These are phyloP conservation scores for Halcyon badia DNA, from an alignment of 2,797 vertebrate species.

Conservation along the genomic window DNA sequence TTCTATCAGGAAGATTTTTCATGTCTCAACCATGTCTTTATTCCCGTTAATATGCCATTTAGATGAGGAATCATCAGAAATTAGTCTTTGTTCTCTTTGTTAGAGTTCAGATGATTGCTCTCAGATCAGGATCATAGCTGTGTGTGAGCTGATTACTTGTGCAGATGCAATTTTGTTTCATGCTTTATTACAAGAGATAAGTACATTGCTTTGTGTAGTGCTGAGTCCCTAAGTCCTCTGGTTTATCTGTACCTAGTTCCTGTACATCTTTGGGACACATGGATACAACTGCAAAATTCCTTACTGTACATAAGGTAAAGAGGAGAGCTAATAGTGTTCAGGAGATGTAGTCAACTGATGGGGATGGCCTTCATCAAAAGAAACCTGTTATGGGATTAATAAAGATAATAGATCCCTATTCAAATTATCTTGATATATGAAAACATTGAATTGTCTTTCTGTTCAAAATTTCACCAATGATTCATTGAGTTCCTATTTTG, in stretches of 20 bases:
- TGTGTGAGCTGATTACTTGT: neutral
- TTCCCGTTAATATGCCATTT: neutral
- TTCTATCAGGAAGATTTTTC: neutral
- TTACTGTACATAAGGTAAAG: neutral
- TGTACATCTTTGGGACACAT: neutral
- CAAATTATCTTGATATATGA: neutral
- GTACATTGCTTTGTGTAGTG: neutral
- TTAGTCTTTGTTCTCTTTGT: neutral
- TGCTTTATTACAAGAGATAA: neutral
- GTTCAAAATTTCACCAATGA: neutral
- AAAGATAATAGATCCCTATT: neutral
- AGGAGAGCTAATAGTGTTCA: neutral
- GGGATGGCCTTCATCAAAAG: neutral
- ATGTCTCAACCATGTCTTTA: neutral
- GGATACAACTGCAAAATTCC: neutral
- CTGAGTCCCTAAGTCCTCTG: neutral
- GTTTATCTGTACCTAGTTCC: neutral
- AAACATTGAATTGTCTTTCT: neutral
- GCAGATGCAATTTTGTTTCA: neutral
- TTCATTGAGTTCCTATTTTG: conserved; percentile 12
- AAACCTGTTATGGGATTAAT: neutral
- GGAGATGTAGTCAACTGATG: neutral
- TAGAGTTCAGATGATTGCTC: neutral
- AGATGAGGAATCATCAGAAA: neutral
- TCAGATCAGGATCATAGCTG: neutral